A percentile compares a stretch with the other conserved stretches of the same genome.
Evolutionary conservation across 2,113 vertebrate genomes (phyloP).

Genomic region (Catharus minimus): DNA sequence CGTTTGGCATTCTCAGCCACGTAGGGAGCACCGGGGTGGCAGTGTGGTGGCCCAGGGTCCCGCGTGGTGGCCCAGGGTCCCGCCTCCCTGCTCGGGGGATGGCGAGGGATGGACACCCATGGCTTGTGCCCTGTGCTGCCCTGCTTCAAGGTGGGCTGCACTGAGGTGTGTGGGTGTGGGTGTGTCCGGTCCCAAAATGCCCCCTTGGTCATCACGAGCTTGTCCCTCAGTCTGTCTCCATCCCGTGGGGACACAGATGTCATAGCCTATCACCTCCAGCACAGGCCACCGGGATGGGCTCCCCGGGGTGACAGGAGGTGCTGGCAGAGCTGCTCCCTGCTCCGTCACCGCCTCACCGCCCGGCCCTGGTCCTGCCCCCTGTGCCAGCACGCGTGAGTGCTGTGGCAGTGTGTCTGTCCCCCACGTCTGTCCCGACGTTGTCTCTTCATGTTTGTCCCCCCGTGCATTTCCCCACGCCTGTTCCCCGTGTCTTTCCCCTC

Average conservation of each 20-base stretch:
- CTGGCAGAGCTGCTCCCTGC: not conserved
- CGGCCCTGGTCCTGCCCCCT: not conserved
- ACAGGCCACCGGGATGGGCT: not conserved
- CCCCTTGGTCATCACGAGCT: not conserved
- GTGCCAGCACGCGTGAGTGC: not conserved
- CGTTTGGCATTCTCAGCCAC: not conserved
- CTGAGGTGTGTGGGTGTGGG: no score
- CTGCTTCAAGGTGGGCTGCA: not conserved
- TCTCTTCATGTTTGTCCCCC: not conserved
- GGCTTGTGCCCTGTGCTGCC: not conserved
- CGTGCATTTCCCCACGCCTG: no score
- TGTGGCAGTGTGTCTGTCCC: not conserved
- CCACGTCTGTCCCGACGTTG: not conserved
- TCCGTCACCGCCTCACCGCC: fast-evolving
- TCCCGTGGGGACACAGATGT: not conserved
- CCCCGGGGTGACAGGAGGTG: no score
- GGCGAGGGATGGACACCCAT: fast-evolving
- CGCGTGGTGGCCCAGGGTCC: not conserved
- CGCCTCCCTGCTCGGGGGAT: fast-evolving
- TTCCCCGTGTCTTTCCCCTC: no score
- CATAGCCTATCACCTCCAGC: not conserved
- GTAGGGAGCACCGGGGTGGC: fast-evolving
- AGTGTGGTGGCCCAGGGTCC: not conserved
- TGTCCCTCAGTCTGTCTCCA: not conserved
- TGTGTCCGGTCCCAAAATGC: fast-evolving